These are phyloP conservation scores for Oxytorus armatus DNA, from an alignment of 2,888 invertebrate genomes.

Conservation along the genomic window DNA sequence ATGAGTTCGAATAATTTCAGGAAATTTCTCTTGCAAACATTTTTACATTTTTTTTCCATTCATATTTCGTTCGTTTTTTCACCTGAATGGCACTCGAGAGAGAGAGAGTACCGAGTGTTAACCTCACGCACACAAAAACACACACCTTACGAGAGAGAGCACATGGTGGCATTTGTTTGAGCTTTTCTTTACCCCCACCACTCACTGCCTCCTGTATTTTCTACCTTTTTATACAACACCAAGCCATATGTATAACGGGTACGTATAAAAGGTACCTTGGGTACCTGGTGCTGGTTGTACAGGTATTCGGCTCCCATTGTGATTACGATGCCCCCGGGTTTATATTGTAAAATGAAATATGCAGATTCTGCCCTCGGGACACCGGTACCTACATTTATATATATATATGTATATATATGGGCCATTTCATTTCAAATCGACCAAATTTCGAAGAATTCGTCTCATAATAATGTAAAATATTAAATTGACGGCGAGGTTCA, in stretches of 20 bases:
- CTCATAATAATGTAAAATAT: too few species aligned
- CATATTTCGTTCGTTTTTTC: background rate
- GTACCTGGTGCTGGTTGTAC: constrained; percentile 61
- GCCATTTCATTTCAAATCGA: too few species aligned
- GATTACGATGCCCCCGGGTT: constrained; percentile 55
- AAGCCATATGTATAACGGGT: too few species aligned
- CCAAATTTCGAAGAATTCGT: too few species aligned
- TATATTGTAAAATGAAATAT: constrained; percentile 69
- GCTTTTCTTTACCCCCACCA: constrained; percentile 18
- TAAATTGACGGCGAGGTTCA: too few species aligned
- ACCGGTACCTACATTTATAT: constrained; percentile 16
- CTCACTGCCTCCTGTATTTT: constrained; percentile 44
- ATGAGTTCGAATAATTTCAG: too few species aligned
- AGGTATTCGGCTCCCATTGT: constrained; percentile 73
- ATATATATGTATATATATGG: background rate
- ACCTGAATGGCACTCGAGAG: too few species aligned
- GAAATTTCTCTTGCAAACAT: too few species aligned
- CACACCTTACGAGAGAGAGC: constrained; percentile 28
- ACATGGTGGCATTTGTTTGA: constrained; percentile 34
- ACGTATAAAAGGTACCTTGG: constrained; percentile 44
- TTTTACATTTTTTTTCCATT: too few species aligned
- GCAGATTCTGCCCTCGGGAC: constrained; percentile 69
- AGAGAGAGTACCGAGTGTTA: too few species aligned
- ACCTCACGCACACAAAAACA: background rate
- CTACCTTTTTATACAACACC: too few species aligned